These are phyloP conservation scores for Procavia capensis DNA, from an alignment of 2,113 vertebrate genomes.

Conservation along the genomic window DNA sequence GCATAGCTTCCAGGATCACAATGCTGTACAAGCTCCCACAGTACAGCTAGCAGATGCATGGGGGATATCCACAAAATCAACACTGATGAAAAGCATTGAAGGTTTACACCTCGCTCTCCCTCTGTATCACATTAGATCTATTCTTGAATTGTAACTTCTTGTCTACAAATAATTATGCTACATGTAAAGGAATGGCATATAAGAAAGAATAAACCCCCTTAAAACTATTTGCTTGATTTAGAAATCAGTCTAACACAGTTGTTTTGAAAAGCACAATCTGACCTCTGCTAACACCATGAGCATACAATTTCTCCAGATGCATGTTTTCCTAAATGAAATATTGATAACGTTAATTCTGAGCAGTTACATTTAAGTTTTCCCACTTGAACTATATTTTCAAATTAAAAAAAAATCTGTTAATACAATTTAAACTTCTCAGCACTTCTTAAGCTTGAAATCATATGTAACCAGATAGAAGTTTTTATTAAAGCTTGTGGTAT, in stretches of 20 bases:
- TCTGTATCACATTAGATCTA: neutral
- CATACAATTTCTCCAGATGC: neutral
- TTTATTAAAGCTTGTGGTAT: neutral
- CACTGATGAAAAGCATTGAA: neutral
- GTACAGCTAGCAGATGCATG: too few relatives aligned
- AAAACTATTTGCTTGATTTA: neutral
- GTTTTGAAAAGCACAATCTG: neutral
- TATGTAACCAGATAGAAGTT: neutral
- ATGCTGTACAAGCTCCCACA: too few relatives aligned
- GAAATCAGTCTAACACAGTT: neutral
- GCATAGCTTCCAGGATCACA: too few relatives aligned
- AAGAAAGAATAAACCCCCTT: neutral
- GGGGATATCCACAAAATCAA: neutral
- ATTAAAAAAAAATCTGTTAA: neutral
- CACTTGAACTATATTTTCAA: neutral
- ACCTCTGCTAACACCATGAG: neutral
- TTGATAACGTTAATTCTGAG: neutral
- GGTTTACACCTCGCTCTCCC: neutral
- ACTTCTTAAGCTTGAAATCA: neutral
- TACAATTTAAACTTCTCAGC: neutral
- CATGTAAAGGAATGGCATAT: neutral
- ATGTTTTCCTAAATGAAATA: neutral
- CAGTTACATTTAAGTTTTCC: neutral
- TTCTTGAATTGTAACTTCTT: neutral
- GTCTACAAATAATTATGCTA: neutral